These are phyloP conservation scores for Drosophila sechellia DNA, from an alignment of 1,140 invertebrate genomes.

Conservation along the genomic window DNA sequence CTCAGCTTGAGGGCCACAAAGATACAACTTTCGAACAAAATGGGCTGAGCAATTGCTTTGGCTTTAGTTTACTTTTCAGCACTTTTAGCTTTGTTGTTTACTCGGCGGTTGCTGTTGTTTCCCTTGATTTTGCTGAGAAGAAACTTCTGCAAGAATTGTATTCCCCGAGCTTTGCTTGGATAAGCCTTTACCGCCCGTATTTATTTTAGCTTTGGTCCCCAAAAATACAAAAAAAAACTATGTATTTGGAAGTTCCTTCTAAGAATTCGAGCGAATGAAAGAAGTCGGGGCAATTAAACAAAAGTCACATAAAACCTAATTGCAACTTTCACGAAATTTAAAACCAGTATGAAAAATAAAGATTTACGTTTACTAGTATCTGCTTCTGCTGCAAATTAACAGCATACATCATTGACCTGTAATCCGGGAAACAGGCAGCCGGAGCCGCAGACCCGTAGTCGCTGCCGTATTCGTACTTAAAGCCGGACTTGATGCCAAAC, in stretches of 20 bases:
- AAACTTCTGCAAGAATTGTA: conserved; percentile 25
- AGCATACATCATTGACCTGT: conserved; percentile 71
- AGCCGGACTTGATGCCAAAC: conserved; percentile 20
- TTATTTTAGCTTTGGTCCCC: conserved; percentile 27
- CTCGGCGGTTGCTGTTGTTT: conserved; percentile 63
- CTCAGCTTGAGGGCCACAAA: background rate
- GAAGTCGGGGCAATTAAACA: conserved; percentile 8
- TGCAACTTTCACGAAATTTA: conserved; percentile 8
- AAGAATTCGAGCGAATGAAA: conserved; percentile 9
- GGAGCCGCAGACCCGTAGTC: conserved; percentile 12
- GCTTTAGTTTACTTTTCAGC: conserved; percentile 48
- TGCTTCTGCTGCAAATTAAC: conserved; percentile 59
- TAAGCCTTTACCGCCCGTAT: conserved; percentile 21
- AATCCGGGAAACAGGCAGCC: conserved; percentile 27
- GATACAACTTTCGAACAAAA: conserved; percentile 28
- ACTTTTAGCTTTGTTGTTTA: conserved; percentile 53
- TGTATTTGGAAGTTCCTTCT: conserved; percentile 3
- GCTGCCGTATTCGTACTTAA: conserved; percentile 8
- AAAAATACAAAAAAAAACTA: conserved; percentile 10
- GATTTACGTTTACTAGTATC: conserved; percentile 23
- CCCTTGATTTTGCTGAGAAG: conserved; percentile 53
- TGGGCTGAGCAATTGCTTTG: conserved; percentile 28
- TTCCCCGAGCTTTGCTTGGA: conserved; percentile 21
- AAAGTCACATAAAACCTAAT: conserved; percentile 3
- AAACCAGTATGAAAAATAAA: background rate